Evolutionary conservation across 1,140 invertebrate genomes (phyloP).

Genomic region (Hestina assimilis): DNA sequence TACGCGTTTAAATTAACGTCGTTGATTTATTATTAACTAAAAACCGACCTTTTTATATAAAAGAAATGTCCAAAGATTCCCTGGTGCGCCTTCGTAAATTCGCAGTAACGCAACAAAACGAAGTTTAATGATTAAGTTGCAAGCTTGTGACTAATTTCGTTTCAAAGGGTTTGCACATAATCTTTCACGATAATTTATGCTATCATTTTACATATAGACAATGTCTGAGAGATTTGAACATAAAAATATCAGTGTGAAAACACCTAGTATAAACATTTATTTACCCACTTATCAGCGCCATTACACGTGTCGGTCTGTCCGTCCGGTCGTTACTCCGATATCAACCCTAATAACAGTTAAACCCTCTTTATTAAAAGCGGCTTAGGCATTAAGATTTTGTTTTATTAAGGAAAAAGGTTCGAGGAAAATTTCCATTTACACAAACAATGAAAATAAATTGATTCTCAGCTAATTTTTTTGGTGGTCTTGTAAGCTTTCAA

Average conservation of each 20-base stretch:
- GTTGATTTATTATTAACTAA: too few species aligned
- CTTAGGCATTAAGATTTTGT: conserved; percentile 27
- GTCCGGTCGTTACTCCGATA: conserved; percentile 20
- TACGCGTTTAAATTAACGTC: too few species aligned
- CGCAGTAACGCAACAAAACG: too few species aligned
- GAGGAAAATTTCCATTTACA: conserved; percentile 2
- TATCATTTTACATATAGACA: neutral
- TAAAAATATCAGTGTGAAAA: neutral
- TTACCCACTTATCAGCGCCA: conserved; percentile 19
- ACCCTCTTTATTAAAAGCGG: conserved; percentile 26
- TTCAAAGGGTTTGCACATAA: too few species aligned
- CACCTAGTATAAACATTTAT: conserved; percentile 7
- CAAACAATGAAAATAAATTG: neutral
- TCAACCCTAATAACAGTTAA: conserved; percentile 28
- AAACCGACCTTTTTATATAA: neutral
- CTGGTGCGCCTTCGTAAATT: too few species aligned
- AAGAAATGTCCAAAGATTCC: too few species aligned
- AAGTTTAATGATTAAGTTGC: too few species aligned
- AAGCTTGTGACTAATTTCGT: too few species aligned
- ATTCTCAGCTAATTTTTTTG: neutral
- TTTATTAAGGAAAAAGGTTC: conserved; percentile 15
- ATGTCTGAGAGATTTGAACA: neutral
- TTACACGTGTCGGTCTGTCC: conserved; percentile 24
- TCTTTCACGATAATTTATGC: too few species aligned
- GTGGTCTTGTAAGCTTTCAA: too few species aligned